These are phyloP conservation scores for Odobenus rosmarus DNA, from an alignment of 2,113 vertebrate species.

Conservation along the genomic window DNA sequence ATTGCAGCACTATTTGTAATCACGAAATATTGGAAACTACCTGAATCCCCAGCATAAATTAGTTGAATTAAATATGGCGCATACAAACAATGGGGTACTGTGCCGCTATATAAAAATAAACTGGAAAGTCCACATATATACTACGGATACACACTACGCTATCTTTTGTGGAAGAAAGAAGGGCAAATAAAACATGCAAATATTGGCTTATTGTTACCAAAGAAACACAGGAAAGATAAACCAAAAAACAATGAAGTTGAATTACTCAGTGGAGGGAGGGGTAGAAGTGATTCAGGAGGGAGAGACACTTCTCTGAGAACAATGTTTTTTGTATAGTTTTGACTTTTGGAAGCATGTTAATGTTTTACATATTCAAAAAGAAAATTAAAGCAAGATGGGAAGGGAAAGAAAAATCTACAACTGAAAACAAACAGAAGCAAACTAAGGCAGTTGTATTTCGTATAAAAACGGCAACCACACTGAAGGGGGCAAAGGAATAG, in stretches of 20 bases:
- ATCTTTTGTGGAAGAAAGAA: neutral
- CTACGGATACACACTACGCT: neutral
- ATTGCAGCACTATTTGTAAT: neutral
- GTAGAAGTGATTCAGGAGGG: neutral
- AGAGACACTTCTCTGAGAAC: neutral
- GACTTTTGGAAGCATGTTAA: conserved; percentile 18
- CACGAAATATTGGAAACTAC: conserved; percentile 23
- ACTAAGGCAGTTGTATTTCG: neutral
- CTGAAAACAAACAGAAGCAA: neutral
- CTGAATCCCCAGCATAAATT: neutral
- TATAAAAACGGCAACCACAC: neutral
- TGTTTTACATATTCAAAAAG: neutral
- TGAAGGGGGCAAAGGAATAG: neutral
- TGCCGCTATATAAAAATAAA: neutral
- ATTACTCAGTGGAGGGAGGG: neutral
- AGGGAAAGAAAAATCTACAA: neutral
- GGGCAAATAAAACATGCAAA: neutral
- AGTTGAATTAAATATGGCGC: neutral
- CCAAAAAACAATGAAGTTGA: neutral
- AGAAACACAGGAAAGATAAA: conserved; percentile 42
- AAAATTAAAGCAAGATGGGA: conserved; percentile 40
- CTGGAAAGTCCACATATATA: neutral
- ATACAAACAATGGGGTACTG: neutral
- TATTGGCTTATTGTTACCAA: neutral
- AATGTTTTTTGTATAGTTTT: neutral